Evolutionary conservation across 2,888 invertebrate genomes (phyloP).

Genomic region (Oscheius sp.): DNA sequence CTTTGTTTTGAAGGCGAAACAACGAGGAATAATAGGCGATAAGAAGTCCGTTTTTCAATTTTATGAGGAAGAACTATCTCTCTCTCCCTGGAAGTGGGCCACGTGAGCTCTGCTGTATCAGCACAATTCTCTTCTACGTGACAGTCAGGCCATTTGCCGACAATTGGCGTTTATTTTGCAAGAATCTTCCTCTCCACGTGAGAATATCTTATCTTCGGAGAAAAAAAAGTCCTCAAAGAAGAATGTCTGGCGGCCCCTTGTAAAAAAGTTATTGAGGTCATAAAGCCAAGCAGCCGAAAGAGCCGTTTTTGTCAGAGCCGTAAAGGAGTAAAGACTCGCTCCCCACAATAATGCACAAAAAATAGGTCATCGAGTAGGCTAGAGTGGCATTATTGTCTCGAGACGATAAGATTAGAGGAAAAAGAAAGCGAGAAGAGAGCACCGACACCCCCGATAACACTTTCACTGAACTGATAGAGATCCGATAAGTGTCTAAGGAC

Average conservation of each 20-base stretch:
- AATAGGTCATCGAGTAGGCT: slow-evolving; percentile 8
- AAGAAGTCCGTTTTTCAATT: too few relatives aligned
- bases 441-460: slow-evolving; percentile 13
- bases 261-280: too few relatives aligned
- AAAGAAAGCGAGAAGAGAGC: slow-evolving; percentile 15
- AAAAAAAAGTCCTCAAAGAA: too few relatives aligned
- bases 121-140: too few relatives aligned
- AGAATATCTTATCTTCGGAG: too few relatives aligned
- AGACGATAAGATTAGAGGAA: slow-evolving; percentile 15
- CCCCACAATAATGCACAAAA: not conserved
- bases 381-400: slow-evolving; percentile 13
- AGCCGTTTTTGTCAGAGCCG: not conserved
- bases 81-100: slow-evolving; percentile 9
- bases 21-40: too few relatives aligned
- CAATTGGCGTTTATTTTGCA: too few relatives aligned
- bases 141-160: too few relatives aligned
- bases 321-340: not conserved
- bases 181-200: too few relatives aligned
- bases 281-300: not conserved
- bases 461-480: slow-evolving; percentile 26
- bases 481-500: not conserved
- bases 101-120: slow-evolving; percentile 4
- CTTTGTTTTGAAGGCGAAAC: too few relatives aligned
- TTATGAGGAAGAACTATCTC: too few relatives aligned
- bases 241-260: too few relatives aligned